Evolutionary conservation across 2,888 invertebrate genomes (phyloP), one percentile per base, ranked within the genome.

Genomic region (Stenurella melanura): DNA sequence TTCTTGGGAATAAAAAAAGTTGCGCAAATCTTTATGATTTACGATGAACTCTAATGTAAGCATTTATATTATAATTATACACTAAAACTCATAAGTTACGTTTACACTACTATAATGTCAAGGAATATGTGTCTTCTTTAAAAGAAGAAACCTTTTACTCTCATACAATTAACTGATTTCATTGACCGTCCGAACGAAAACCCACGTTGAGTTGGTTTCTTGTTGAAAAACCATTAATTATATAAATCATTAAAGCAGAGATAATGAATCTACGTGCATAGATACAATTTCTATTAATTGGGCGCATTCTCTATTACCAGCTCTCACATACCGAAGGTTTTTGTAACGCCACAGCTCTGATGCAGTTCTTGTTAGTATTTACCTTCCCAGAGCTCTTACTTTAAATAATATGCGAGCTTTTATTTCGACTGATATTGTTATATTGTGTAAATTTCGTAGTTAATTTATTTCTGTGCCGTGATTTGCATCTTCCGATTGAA

Each of bases 31-130:
- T 50, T 50, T 15, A 50, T 50, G 50, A 50, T 50, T 50, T 50
- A 50, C n/a, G 50, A 50, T 63, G 11, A 30, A 18, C 30, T 15
- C 17, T 30, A 57, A 34, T 26, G 15, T 61, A 4, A 26, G 21
- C 4, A 12, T 30, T 21, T 61, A 6, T 63, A 34, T 63, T 15
- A 61, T 68, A 68, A 68, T 68, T 68, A 68, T 21, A 68, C 19
- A 21, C 58, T 30, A 30, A n/a, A 50, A 50, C 17, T 17, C 61
- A 30, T 26, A 68, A n/a, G n/a, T 63, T 63, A 34, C 66, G 56
- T 26, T 30, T 61, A 54, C 50, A 56, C 56, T 68, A 11, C 15
- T 12, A 26, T 68, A 68, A 68, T 68, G 67, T 68, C 67, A 68
- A 68, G 67, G 67, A 56, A 56, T n/a, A n/a, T 26, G 19, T 56